These are phyloP conservation scores for Nycticorax nycticorax DNA, from an alignment of 2,113 vertebrate species.

Conservation along the genomic window DNA sequence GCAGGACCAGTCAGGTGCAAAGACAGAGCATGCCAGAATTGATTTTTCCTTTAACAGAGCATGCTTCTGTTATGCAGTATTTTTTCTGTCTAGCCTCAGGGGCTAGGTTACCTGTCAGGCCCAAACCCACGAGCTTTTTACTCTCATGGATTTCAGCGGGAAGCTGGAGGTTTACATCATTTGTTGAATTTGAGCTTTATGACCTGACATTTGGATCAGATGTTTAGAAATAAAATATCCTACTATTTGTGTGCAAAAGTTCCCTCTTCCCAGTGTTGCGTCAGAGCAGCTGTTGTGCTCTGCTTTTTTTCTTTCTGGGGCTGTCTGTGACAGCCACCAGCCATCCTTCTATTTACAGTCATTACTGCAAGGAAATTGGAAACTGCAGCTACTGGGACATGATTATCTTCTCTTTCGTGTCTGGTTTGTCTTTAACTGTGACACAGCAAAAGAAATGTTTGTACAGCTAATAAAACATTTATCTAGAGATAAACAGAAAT, in stretches of 20 bases:
- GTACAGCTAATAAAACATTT: neutral
- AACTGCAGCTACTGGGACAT: neutral
- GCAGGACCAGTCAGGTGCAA: neutral
- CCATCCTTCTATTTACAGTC: neutral
- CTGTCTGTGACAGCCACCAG: neutral
- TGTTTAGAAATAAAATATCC: neutral
- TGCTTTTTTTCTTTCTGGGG: neutral
- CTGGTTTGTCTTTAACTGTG: neutral
- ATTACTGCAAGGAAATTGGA: neutral
- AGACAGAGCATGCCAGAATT: neutral
- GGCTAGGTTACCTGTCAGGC: neutral
- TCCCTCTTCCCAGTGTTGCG: neutral
- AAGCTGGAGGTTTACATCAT: neutral
- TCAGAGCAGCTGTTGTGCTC: neutral
- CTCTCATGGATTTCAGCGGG: neutral
- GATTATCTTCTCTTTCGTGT: neutral
- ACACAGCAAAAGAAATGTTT: conserved; percentile 24
- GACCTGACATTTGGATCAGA: neutral
- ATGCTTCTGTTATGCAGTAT: neutral
- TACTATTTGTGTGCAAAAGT: neutral
- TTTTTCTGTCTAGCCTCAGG: neutral
- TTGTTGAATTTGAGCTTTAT: neutral
- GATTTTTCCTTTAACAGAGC: neutral
- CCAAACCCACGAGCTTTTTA: neutral
- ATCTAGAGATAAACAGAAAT: neutral